Conservation (phyloP, 2,888 invertebrate genomes). For the Lycaena phlaeas region DNA sequence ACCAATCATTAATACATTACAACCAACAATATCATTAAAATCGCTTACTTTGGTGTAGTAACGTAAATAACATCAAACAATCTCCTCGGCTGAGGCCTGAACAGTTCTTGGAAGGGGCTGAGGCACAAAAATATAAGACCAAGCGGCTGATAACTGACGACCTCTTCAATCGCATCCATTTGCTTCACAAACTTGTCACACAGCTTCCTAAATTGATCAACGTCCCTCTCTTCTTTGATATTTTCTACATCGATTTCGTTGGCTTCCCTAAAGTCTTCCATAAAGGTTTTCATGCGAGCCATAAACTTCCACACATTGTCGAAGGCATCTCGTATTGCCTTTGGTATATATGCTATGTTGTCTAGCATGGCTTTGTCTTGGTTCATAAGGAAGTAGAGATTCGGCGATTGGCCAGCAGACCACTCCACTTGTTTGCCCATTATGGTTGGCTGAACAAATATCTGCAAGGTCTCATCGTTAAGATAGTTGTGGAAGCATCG, state of each 20-base stretch:
- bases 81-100: slow-evolving; percentile 80
- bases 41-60: slow-evolving; percentile 77
- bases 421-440: slow-evolving; percentile 87
- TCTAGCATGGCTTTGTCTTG: slow-evolving; percentile 75
- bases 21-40: slow-evolving; percentile 9
- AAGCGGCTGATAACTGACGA: slow-evolving; percentile 78
- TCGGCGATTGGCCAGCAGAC: slow-evolving; percentile 82
- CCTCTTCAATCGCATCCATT: slow-evolving; percentile 76
- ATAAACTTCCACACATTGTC: slow-evolving; percentile 76
- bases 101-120: slow-evolving; percentile 78
- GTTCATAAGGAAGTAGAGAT: slow-evolving; percentile 78
- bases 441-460: slow-evolving; percentile 87
- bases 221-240: slow-evolving; percentile 77
- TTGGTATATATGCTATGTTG: slow-evolving; percentile 71
- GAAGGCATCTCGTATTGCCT: slow-evolving; percentile 74
- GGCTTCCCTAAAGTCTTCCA: slow-evolving; percentile 80
- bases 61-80: slow-evolving; percentile 77
- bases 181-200: slow-evolving; percentile 81
- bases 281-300: slow-evolving; percentile 76
- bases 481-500: slow-evolving; percentile 80
- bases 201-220: slow-evolving; percentile 76
- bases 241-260: slow-evolving; percentile 74
- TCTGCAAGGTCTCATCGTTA: slow-evolving; percentile 77
- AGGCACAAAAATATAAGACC: slow-evolving; percentile 83
- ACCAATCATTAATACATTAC: too few relatives aligned